Conservation (phyloP, 2,113 vertebrate genomes). For the Archocentrus centrarchus region DNA sequence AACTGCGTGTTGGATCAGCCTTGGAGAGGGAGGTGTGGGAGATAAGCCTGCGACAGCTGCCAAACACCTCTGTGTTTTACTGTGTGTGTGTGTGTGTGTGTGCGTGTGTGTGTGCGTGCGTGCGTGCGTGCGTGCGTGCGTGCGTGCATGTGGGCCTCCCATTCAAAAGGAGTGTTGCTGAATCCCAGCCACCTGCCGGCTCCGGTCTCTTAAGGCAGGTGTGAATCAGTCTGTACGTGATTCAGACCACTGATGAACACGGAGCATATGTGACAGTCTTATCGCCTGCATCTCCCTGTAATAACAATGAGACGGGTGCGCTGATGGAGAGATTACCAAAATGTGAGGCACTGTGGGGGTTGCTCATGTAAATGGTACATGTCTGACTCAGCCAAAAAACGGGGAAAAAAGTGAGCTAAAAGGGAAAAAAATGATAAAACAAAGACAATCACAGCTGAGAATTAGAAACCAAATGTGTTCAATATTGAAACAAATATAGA, state of each 20-base stretch:
- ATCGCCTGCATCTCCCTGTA: conserved; percentile 60
- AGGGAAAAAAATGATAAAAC: neutral
- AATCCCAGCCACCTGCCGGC: conserved; percentile 73
- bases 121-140: conserved; percentile 62
- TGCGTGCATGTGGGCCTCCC: conserved; percentile 48
- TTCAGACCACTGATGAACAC: conserved; percentile 51
- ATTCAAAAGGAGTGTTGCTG: conserved; percentile 57
- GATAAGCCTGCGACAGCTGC: conserved; percentile 80
- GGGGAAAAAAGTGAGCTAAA: neutral
- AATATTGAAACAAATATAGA: neutral
- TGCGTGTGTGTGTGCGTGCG: conserved; percentile 58
- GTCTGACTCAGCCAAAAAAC: neutral
- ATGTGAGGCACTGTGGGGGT: conserved; percentile 27
- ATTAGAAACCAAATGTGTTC: neutral
- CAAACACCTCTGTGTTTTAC: conserved; percentile 68
- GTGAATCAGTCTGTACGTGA: conserved; percentile 61
- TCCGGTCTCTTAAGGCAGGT: conserved; percentile 65
- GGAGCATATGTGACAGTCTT: conserved; percentile 68
- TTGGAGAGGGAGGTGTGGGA: conserved; percentile 62
- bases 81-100: conserved; percentile 61
- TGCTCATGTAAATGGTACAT: neutral
- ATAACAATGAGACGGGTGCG: conserved; percentile 46
- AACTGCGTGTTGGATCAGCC: conserved; percentile 64
- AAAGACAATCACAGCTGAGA: neutral
- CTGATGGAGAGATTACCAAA: conserved; percentile 66